Conservation (phyloP, 2,888 invertebrate genomes). For the Diabrotica balteata region DNA sequence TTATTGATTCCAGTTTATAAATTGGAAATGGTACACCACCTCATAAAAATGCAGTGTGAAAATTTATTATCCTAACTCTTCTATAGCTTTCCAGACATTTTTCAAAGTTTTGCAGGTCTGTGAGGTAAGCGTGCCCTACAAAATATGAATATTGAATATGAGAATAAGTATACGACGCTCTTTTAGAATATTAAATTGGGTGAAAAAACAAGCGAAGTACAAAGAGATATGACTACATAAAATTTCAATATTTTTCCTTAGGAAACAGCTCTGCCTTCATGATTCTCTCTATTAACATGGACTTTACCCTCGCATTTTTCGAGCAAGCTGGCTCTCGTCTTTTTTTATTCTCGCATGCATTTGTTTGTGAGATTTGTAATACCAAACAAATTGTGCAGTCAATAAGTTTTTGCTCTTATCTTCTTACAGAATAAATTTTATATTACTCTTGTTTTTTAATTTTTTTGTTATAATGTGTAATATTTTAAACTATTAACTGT, state of each 20-base stretch:
- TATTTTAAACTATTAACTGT: too few species aligned
- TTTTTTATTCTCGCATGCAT: background rate
- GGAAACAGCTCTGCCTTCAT: constrained; percentile 22
- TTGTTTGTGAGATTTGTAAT: too few species aligned
- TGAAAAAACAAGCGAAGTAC: constrained; percentile 29
- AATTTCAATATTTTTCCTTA: constrained; percentile 27
- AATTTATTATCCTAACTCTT: constrained; percentile 36
- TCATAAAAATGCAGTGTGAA: constrained; percentile 40
- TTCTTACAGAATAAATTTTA: background rate
- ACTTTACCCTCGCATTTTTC: background rate
- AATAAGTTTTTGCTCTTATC: too few species aligned
- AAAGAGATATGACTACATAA: constrained; percentile 27
- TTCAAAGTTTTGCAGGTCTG: constrained; percentile 22
- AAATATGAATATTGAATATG: constrained; percentile 33
- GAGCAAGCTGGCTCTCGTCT: background rate
- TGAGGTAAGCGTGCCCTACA: constrained; percentile 18
- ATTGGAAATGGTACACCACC: constrained; percentile 35
- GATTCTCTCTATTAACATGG: constrained; percentile 1
- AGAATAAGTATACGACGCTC: constrained; percentile 27
- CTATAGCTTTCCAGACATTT: constrained; percentile 31
- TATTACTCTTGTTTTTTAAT: too few species aligned
- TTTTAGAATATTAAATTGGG: constrained; percentile 29
- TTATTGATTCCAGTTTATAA: constrained; percentile 39
- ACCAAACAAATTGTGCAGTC: too few species aligned
- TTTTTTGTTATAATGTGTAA: too few species aligned